These are phyloP conservation scores for Hyla sarda DNA, from an alignment of 2,113 vertebrate species.

Conservation along the genomic window DNA sequence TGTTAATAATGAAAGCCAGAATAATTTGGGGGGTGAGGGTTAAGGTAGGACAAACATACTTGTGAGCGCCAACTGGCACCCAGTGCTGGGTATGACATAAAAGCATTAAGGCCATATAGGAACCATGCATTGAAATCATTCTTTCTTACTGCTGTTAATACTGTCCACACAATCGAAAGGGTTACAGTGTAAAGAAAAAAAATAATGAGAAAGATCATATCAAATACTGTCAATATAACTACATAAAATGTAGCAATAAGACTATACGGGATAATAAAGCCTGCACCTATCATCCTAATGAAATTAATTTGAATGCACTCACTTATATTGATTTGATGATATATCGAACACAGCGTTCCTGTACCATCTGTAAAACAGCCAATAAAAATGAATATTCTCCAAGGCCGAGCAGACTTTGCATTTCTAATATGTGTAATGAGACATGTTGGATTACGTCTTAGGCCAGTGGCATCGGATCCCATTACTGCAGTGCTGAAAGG, in stretches of 20 bases:
- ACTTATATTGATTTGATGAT: neutral
- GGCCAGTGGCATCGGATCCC: neutral
- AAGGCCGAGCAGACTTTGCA: neutral
- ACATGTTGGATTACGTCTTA: neutral
- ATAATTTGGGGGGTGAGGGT: neutral
- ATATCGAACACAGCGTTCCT: neutral
- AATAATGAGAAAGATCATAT: too few species aligned
- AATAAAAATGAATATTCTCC: neutral
- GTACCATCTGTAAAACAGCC: neutral
- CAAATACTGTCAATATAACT: neutral
- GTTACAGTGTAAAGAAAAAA: too few species aligned
- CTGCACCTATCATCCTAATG: neutral
- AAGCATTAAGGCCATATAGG: neutral
- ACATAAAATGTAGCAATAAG: neutral
- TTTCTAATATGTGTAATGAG: slow-evolving; percentile 8
- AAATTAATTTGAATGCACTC: neutral
- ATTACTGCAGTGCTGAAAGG: neutral
- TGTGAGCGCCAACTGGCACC: neutral
- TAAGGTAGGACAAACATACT: neutral
- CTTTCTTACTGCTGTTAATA: neutral
- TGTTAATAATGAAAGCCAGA: neutral
- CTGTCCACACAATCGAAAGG: neutral
- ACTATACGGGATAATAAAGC: neutral
- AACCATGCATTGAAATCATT: neutral
- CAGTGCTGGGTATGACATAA: neutral